Evolutionary conservation across 2,113 vertebrate species (phyloP), one percentile per base, ranked within the genome.

Genomic region (Axis porcinus): DNA sequence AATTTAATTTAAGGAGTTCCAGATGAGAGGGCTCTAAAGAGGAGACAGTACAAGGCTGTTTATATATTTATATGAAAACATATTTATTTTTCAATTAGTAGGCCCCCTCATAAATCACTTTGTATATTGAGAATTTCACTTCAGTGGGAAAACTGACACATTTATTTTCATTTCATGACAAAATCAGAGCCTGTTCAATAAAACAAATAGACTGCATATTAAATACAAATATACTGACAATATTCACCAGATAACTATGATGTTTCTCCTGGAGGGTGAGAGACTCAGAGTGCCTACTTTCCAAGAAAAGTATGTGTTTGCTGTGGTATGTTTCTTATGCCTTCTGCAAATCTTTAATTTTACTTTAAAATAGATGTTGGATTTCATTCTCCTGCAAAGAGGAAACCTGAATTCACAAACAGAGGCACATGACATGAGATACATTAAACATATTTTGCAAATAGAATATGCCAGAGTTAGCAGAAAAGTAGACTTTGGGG

Each of bases 391-490:
- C 30, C 91, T 96, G n/a, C 78, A 97, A 95, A 57, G 30, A 88
- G 62, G 91, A 97, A 98, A 45, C n/a, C 86, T 94, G 86, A 91
- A 92, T 96, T 95, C 93, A 92, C 60, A 95, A 88, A 92, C 12
- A 95, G 90, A 96, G 67, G 45, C 81, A 64, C 19, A 83, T 86
- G 52, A 89, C 91, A 97, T 86, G 79, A 87, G 79, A 94, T 89
- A 62, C 25, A 97, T 91, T 94, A 58, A 93, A 95, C 95, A 95
- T 81, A 93, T 92, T 97, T 96, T 97, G 79, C 88, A 97, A 97
- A 96, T 82, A 93, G 40, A 86, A 84, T 97, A 89, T 90, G 70
- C 93, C 43, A 94, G 78, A 89, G 86, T 97, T 95, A 96, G 93
- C 92, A 97, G 27, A 81, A 97, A 97, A 97, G 78, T 97, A 62